phyloP scores from a whole-genome alignment of 2,888 invertebrate genomes.

The Cephalotes varians region DNA sequence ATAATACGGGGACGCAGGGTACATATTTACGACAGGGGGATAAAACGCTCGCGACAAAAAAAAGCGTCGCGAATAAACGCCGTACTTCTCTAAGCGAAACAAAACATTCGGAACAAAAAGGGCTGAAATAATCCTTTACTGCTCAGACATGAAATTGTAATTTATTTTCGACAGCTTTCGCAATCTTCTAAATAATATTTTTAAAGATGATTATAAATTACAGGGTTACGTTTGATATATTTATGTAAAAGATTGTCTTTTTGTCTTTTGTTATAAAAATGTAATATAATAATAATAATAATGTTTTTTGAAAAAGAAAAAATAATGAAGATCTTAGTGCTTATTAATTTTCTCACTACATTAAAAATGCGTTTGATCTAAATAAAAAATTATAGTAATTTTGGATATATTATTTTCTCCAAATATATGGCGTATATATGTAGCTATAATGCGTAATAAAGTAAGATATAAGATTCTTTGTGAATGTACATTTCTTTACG shows the following conservation, averaged over 20 bases:
- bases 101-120: background rate
- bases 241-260: background rate
- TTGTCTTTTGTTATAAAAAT: background rate
- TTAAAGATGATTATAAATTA: background rate
- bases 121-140: background rate
- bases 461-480: background rate
- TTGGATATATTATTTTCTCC: background rate
- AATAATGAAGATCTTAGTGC: background rate
- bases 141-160: background rate
- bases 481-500: background rate
- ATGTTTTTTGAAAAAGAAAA: background rate
- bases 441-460: background rate
- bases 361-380: background rate
- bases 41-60: conserved; percentile 57
- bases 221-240: background rate
- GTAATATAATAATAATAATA: background rate
- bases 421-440: background rate
- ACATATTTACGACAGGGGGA: conserved; percentile 69
- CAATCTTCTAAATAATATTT: background rate
- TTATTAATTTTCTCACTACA: background rate
- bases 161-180: background rate
- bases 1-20: conserved; percentile 51
- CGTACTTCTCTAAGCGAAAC: conserved; percentile 1
- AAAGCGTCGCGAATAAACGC: conserved; percentile 66
- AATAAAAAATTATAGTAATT: conserved; percentile 2